Base-by-base conservation (phyloP, 2,113 vertebrate species). In the Sialia sialis region DNA sequence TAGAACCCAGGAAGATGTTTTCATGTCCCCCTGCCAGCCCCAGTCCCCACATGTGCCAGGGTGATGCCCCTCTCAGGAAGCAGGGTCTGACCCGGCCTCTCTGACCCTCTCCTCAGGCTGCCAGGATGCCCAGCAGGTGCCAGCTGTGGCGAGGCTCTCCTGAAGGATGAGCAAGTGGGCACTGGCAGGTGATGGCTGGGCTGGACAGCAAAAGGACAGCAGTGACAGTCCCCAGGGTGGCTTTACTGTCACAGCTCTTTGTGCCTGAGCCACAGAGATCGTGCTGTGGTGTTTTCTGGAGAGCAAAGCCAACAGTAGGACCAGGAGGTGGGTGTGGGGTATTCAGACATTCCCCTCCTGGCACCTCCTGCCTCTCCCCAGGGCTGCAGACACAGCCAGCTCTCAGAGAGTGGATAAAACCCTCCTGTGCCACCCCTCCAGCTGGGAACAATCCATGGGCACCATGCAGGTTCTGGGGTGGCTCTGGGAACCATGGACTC, bases 281-380 rank as follows among this genome's bases (percentile, higher is more conserved):
- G 1, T 1, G 2, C 59, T 54, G 27, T 1, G 3, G 34, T 0
- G 0, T 30, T 73, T 74, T 8, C 60, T 56, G 56, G 51, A 34
- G 43, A 48, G 39, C 29, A 60, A 23, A 70, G 15, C 55, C 60
- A n/a, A 3, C 4, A 8, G 60, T 0, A 34, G 81, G 30, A 48
- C 1, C 29, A 34, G 30, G 63, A 51, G 41, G 13, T 30, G 44
- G 7, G 11, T 13, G 26, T 49, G 46, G 23, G 76, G 22, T 46
- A 21, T 9, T 41, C 43, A 27, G 66, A 3, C 11, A 6, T 32
- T 68, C 48, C 39, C 18, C 34, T 17, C 7, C 36, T 2, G 5
- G 44, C 78, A 44, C 41, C 27, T 44, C 5, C 16, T 15, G 36
- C 29, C 60, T 27, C 26, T 52, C 16, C 51, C 34, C 44, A 18